These are phyloP conservation scores for Hartigia nigra DNA, from an alignment of 2,888 invertebrate species.

Conservation along the genomic window DNA sequence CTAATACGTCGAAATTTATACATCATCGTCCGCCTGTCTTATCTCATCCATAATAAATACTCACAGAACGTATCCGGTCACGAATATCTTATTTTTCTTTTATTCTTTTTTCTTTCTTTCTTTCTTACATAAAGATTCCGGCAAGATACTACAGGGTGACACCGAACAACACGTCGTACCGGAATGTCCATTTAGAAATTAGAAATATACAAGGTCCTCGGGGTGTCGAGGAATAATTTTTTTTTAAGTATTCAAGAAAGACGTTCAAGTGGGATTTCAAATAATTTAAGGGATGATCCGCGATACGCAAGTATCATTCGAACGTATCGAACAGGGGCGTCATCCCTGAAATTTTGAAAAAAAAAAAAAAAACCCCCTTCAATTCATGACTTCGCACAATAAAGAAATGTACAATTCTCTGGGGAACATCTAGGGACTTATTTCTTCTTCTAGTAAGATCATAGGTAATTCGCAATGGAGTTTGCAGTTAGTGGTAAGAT, in stretches of 20 bases:
- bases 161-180: background rate
- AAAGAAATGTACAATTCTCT: background rate
- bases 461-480: background rate
- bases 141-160: background rate
- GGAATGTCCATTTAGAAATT: background rate
- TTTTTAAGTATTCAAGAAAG: background rate
- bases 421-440: background rate
- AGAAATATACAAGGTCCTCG: background rate
- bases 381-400: background rate
- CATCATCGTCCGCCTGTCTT: background rate
- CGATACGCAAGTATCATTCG: too few relatives aligned
- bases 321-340: too few relatives aligned
- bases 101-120: background rate
- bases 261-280: background rate
- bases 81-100: background rate
- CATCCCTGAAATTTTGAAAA: background rate
- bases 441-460: background rate
- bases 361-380: too few relatives aligned
- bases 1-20: background rate
- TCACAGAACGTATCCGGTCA: background rate
- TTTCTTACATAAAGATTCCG: background rate
- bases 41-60: background rate
- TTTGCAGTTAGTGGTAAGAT: background rate
- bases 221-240: background rate
- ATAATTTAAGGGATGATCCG: background rate